Conservation (phyloP, 2,113 vertebrate genomes). For the Heterotilapia buettikoferi region DNA sequence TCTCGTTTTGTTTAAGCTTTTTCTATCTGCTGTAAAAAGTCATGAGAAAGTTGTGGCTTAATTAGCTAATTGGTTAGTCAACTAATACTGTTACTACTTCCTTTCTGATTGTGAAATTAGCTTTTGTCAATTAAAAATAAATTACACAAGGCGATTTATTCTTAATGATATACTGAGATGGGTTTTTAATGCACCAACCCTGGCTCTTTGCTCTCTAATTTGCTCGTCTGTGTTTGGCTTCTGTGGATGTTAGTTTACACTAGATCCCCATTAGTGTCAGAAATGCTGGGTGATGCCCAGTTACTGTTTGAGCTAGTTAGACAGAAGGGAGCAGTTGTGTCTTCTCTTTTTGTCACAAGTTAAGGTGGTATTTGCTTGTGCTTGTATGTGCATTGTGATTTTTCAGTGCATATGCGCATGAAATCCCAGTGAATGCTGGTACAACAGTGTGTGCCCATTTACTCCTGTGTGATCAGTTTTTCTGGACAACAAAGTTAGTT, state of each 20-base stretch:
- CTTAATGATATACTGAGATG: neutral
- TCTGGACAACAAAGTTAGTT: constrained; percentile 32
- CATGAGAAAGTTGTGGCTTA: neutral
- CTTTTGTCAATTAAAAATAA: neutral
- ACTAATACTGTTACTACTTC: neutral
- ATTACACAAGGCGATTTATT: neutral
- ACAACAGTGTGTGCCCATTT: neutral
- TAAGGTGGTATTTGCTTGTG: neutral
- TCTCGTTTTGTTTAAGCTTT: neutral
- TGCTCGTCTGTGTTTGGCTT: constrained; percentile 23
- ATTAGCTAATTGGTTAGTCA: neutral
- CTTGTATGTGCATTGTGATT: neutral
- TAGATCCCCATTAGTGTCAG: constrained; percentile 53
- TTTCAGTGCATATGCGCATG: neutral
- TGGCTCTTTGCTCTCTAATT: neutral
- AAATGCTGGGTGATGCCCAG: neutral
- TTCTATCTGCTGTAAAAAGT: neutral
- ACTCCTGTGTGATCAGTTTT: constrained; percentile 10
- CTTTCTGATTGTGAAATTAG: neutral
- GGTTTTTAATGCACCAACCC: neutral
- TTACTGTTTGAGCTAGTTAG: constrained; percentile 3
- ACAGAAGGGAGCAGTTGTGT: neutral
- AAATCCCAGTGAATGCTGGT: neutral
- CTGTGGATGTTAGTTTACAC: constrained; percentile 34
- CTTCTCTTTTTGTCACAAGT: neutral